Evolutionary conservation across 92 coral and sea anemone genomes (phyloP), one percentile per base, ranked within the genome.

Genomic region (Siderastrea siderea): DNA sequence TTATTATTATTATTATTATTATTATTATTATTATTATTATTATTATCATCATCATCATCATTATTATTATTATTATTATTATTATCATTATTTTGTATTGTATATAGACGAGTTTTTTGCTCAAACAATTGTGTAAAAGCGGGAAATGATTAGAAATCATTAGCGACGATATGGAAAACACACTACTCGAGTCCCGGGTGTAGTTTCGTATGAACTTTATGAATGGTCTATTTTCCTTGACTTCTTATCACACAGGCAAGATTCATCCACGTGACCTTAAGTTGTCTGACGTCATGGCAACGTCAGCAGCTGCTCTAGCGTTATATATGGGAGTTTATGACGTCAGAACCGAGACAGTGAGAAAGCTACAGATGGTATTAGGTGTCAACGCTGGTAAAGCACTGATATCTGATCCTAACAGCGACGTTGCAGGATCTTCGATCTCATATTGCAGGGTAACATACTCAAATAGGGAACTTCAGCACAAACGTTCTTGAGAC

Each of bases 261-360:
- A 74, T 91, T 12, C 86, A 83, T 1, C 89, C 94, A 53, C 78
- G 89, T 77, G 94, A 88, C 60, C 80, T 91, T 51, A 83, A 84
- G 74, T 60, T 91, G 17, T 91, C 91, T 58, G 92, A 91, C 70
- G 84, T 81, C 81, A 91, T 88, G 90, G 87, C 94, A 12, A 77
- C 94, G 38, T 91, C 94, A 67, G 94, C 94, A 9, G 90, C 95
- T 51, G 92, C 86, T 26, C 49, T 88, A 45, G 87, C 92, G 15
- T 67, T 68, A n/a, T 83, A 92, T 76, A 92, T 92, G 95, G 92
- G 95, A n/a, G 85, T 84, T 11, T 88, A 88, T 84, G 92, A 85
- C 79, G 80, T 69, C 81, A 87, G 11, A 49, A 49, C 91, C 51
- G 89, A 91, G 70, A 14, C 87, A 3, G 58, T 91, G 54, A 81